These are phyloP conservation scores for Dermolepida albohirtum DNA, from an alignment of 2,888 invertebrate species.

Conservation along the genomic window DNA sequence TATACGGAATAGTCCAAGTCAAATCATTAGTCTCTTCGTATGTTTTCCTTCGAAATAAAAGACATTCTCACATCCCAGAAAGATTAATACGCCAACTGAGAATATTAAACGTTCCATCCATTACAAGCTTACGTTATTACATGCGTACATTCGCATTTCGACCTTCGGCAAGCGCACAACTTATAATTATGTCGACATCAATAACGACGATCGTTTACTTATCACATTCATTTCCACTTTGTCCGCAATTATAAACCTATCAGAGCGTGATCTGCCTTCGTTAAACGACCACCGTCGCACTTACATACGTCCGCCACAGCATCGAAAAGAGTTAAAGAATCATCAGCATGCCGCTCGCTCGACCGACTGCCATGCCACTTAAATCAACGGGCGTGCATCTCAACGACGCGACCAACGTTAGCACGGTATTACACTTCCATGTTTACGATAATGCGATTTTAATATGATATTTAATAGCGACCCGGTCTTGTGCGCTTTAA, in stretches of 20 bases:
- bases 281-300: not conserved
- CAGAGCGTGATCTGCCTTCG: conserved; percentile 23
- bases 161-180: conserved; percentile 7
- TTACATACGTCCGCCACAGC: not conserved
- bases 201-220: conserved; percentile 13
- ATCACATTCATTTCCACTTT: conserved; percentile 26
- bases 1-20: too few species aligned
- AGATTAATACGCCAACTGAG: too few species aligned
- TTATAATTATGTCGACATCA: conserved; percentile 29
- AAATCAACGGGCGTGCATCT: too few species aligned
- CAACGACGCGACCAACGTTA: not conserved
- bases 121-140: conserved; percentile 1
- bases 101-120: not conserved
- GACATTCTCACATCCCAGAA: too few species aligned
- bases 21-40: too few species aligned
- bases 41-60: too few species aligned
- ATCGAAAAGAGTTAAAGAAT: too few species aligned
- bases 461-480: conserved; percentile 34
- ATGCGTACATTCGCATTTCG: not conserved
- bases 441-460: conserved; percentile 41
- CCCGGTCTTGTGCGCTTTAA: conserved; percentile 26
- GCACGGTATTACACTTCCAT: conserved; percentile 2
- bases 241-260: conserved; percentile 37
- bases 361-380: too few species aligned
- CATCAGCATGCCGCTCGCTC: too few species aligned